A percentile compares a stretch with the other conserved stretches of the same genome.
These are phyloP conservation scores for Amphiprion ocellaris DNA, from an alignment of 2,113 vertebrate genomes.

Conservation along the genomic window DNA sequence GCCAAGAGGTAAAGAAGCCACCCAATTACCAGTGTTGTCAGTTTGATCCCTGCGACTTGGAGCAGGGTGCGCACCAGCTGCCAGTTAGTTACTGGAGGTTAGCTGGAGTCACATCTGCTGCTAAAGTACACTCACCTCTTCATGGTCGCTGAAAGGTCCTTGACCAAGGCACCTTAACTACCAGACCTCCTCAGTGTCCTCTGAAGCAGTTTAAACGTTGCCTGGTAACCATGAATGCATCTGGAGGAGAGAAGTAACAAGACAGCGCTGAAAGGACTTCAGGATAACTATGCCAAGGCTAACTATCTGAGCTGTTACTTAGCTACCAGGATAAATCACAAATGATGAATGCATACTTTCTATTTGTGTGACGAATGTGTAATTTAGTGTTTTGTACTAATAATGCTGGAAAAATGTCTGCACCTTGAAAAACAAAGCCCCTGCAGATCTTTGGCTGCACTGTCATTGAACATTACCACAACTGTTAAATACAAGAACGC, in stretches of 20 bases:
- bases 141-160: slow-evolving; percentile 36
- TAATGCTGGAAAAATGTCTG: background rate
- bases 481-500: too few species aligned
- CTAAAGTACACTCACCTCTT: background rate
- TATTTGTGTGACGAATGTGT: background rate
- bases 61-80: slow-evolving; percentile 33
- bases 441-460: background rate
- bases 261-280: slow-evolving; percentile 13
- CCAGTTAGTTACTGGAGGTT: slow-evolving; percentile 48
- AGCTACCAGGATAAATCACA: slow-evolving; percentile 21
- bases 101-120: slow-evolving; percentile 44
- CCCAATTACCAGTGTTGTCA: slow-evolving; percentile 58
- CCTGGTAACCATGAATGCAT: slow-evolving; percentile 35
- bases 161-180: slow-evolving; percentile 39
- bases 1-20: slow-evolving; percentile 44
- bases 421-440: background rate
- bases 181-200: slow-evolving; percentile 1
- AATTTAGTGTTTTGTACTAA: background rate
- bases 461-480: too few species aligned
- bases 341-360: slow-evolving; percentile 3
- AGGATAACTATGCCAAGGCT: slow-evolving; percentile 12
- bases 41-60: slow-evolving; percentile 50
- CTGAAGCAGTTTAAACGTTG: slow-evolving; percentile 25
- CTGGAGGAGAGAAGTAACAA: slow-evolving; percentile 4
- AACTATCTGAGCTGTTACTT: slow-evolving; percentile 28